Evolutionary conservation across 2,113 vertebrate genomes (phyloP).

Genomic region (Rhadina sibilatrix): DNA sequence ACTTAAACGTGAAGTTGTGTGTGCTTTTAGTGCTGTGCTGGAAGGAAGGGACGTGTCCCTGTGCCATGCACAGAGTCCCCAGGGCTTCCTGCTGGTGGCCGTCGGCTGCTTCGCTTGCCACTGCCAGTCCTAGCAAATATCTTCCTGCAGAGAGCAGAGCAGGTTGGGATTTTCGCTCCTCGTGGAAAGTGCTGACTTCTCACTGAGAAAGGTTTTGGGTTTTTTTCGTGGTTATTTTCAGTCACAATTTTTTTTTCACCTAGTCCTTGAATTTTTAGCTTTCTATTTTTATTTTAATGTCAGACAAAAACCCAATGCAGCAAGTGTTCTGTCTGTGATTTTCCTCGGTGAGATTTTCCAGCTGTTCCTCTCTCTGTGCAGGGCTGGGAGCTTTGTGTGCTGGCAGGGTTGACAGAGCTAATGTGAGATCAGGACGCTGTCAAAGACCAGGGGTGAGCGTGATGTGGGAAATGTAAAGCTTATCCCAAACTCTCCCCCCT

Average conservation of each 20-base stretch:
- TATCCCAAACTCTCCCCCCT: accelerated
- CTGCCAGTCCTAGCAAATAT: background rate
- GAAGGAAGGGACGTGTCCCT: background rate
- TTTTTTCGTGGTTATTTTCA: background rate
- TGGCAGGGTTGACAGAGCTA: background rate
- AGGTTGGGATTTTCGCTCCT: slow-evolving; percentile 11
- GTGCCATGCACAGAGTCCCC: background rate
- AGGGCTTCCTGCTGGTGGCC: background rate
- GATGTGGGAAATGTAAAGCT: background rate
- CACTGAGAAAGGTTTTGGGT: background rate
- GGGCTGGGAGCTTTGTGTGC: background rate
- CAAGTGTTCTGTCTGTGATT: background rate
- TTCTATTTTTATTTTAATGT: background rate
- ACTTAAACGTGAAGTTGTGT: accelerated
- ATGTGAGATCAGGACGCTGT: accelerated
- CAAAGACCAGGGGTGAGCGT: background rate
- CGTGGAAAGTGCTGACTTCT: background rate
- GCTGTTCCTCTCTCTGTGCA: background rate
- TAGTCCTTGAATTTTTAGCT: background rate
- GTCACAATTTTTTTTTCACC: background rate
- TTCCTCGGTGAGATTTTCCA: background rate
- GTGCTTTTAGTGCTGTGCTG: background rate
- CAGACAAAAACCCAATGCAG: accelerated
- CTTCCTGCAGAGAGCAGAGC: slow-evolving; percentile 61
- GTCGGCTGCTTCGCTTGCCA: accelerated